These are phyloP conservation scores for Eulemur mongoz DNA, from an alignment of 2,797 vertebrate genomes.

Conservation along the genomic window DNA sequence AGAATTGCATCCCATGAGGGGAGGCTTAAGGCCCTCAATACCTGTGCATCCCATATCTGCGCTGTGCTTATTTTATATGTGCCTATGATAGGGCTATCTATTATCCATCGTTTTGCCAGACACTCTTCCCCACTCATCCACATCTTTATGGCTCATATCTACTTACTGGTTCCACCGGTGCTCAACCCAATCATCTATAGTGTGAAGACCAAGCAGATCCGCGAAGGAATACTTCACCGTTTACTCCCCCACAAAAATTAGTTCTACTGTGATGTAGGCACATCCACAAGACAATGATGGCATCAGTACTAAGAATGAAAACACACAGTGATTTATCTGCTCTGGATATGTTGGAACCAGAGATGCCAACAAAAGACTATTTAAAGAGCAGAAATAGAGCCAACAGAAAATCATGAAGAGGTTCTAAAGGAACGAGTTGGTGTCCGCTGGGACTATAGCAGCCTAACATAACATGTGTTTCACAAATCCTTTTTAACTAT, in stretches of 20 bases:
- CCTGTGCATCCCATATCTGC: slow-evolving; percentile 82
- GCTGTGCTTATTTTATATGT: slow-evolving; percentile 82
- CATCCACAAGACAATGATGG: not conserved
- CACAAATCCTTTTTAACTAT: not conserved
- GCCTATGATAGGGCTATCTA: slow-evolving; percentile 82
- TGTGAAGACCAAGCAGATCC: slow-evolving; percentile 81
- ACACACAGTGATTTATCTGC: not conserved
- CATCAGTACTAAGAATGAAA: not conserved
- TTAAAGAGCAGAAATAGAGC: not conserved
- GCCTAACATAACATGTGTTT: not conserved
- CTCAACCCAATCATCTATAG: slow-evolving; percentile 84
- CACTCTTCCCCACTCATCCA: slow-evolving; percentile 67
- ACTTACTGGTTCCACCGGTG: slow-evolving; percentile 77
- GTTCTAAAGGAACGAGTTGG: not conserved
- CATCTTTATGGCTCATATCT: slow-evolving; percentile 82
- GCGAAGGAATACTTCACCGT: slow-evolving; percentile 1
- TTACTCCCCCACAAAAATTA: slow-evolving; percentile 21
- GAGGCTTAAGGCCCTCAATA: slow-evolving; percentile 80
- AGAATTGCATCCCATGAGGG: slow-evolving; percentile 77
- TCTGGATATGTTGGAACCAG: not conserved
- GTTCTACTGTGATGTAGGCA: not conserved
- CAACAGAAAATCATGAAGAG: not conserved
- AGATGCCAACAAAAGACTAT: not conserved
- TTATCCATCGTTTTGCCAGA: slow-evolving; percentile 79
- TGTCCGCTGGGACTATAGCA: not conserved